Conservation (phyloP, 92 coral and sea anemone species). For the Phenganax marumi region DNA sequence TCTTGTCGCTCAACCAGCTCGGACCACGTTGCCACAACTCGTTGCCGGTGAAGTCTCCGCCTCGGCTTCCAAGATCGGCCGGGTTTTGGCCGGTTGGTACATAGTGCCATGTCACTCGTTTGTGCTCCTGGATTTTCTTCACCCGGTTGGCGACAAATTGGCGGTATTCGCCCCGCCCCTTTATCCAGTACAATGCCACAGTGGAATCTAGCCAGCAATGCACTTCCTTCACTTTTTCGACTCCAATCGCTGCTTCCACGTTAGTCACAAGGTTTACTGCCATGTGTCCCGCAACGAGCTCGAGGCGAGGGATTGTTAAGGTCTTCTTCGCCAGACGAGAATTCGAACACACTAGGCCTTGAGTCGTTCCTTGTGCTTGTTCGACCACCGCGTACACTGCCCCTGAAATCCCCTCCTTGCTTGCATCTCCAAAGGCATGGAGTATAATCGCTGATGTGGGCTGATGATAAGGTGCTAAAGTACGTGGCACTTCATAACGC, state of each 20-base stretch:
- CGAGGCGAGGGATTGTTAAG: conserved; percentile 29
- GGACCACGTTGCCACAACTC: conserved; percentile 35
- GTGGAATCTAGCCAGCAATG: conserved; percentile 33
- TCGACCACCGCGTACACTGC: conserved; percentile 40
- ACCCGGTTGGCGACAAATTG: conserved; percentile 36
- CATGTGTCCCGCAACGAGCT: conserved; percentile 44
- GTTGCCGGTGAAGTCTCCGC: conserved; percentile 2
- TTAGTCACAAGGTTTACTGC: conserved; percentile 27
- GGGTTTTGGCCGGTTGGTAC: conserved; percentile 38
- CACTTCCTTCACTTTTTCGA: background rate
- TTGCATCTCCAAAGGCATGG: conserved; percentile 48
- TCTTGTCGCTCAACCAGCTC: conserved; percentile 17
- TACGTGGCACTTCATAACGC: conserved; percentile 34
- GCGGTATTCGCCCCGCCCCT: background rate
- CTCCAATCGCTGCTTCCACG: conserved; percentile 27
- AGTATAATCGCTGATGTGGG: conserved; percentile 26
- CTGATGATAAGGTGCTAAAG: conserved; percentile 12
- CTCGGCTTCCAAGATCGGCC: conserved; percentile 41
- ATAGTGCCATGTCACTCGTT: conserved; percentile 31
- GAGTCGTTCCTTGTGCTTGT: conserved; percentile 45
- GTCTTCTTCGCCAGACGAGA: conserved; percentile 33
- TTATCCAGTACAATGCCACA: conserved; percentile 29
- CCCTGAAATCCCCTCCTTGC: conserved; percentile 28
- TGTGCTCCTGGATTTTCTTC: background rate
- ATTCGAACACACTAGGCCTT: conserved; percentile 36